Conservation (phyloP, 1,140 invertebrate species). For the Pararge aegeria region DNA sequence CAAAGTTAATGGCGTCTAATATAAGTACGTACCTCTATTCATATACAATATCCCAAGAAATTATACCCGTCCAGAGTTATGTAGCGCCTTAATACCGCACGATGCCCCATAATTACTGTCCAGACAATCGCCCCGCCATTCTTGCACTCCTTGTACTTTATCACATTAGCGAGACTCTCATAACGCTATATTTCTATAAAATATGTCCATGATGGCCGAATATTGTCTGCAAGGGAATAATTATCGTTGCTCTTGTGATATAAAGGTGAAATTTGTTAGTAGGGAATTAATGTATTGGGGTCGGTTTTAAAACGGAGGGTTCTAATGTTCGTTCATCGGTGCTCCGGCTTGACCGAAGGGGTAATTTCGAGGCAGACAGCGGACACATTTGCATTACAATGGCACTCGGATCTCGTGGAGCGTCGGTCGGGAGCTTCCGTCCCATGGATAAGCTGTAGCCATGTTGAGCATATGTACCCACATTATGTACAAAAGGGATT, state of each 20-base stretch:
- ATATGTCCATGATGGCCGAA: constrained; percentile 48
- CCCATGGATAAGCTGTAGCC: constrained; percentile 46
- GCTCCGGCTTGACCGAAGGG: constrained; percentile 67
- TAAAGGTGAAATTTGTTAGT: constrained; percentile 45
- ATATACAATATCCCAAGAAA: constrained; percentile 47
- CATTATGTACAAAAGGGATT: constrained; percentile 2
- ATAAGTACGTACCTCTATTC: not conserved
- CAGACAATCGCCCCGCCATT: constrained; percentile 57
- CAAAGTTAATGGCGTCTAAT: not conserved
- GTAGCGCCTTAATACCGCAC: constrained; percentile 42
- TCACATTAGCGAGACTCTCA: constrained; percentile 63
- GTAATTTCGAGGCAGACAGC: constrained; percentile 76
- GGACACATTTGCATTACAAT: constrained; percentile 75
- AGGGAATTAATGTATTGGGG: constrained; percentile 33
- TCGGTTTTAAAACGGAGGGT: constrained; percentile 67
- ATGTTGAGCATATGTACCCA: constrained; percentile 9
- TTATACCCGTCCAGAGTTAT: constrained; percentile 46
- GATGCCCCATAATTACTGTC: constrained; percentile 63
- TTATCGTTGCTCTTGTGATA: constrained; percentile 31
- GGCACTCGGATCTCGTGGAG: constrained; percentile 56
- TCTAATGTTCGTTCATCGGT: constrained; percentile 66
- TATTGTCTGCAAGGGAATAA: constrained; percentile 30
- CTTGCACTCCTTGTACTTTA: constrained; percentile 52
- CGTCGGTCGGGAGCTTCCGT: constrained; percentile 53
- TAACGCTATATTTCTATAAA: constrained; percentile 68